These are phyloP conservation scores for Stichodactyla helianthus DNA, from an alignment of 64 coral and sea anemone species.

Conservation along the genomic window DNA sequence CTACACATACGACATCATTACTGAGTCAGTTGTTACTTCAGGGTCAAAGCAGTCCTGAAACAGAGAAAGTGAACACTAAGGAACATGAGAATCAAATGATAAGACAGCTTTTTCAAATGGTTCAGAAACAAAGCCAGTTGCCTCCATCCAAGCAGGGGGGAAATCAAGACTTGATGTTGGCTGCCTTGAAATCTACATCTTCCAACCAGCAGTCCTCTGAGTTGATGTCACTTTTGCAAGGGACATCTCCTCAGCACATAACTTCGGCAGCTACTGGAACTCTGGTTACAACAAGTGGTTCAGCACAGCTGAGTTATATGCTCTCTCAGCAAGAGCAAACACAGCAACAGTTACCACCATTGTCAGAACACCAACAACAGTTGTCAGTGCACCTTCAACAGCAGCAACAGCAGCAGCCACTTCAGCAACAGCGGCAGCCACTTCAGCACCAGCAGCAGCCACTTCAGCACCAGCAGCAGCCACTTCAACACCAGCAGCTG, in stretches of 20 bases:
- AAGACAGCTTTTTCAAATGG: constrained; percentile 8
- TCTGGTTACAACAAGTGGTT: background rate
- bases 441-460: constrained; percentile 26
- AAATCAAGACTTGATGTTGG: constrained; percentile 1
- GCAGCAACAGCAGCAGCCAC: background rate
- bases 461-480: background rate
- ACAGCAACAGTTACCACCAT: constrained; percentile 25
- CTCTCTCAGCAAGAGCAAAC: constrained; percentile 7
- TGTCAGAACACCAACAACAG: constrained; percentile 18
- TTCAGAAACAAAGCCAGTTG: constrained; percentile 1
- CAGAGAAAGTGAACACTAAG: background rate
- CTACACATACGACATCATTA: background rate
- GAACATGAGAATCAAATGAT: constrained; percentile 15
- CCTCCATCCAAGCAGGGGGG: background rate
- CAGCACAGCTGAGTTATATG: background rate
- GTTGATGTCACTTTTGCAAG: constrained; percentile 3
- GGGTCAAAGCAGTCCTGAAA: background rate
- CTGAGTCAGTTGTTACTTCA: constrained; percentile 1
- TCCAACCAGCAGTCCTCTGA: background rate
- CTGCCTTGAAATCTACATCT: background rate
- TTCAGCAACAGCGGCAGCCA: background rate
- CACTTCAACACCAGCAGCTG: background rate
- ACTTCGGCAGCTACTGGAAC: constrained; percentile 26
- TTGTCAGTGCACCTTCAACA: background rate
- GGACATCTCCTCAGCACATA: background rate